These are phyloP conservation scores for Drosophila obscura DNA, from an alignment of 1,140 invertebrate genomes.

Conservation along the genomic window DNA sequence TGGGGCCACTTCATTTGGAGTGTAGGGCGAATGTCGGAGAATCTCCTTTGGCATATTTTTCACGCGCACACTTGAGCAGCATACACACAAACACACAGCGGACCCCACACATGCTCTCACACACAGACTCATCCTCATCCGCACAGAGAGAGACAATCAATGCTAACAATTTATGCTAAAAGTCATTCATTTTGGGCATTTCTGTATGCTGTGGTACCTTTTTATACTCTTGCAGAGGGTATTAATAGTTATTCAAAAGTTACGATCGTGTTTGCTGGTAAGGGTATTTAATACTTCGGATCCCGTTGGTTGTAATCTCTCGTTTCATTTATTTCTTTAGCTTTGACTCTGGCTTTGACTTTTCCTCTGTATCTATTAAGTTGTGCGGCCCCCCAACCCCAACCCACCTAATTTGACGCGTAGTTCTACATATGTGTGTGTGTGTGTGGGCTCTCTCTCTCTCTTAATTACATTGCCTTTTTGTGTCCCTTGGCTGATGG, in stretches of 20 bases:
- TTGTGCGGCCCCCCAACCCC: constrained; percentile 55
- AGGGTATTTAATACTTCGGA: too few species aligned
- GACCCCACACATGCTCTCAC: constrained; percentile 1
- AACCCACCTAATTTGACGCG: constrained; percentile 57
- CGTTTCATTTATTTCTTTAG: constrained; percentile 20
- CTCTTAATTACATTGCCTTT: constrained; percentile 73
- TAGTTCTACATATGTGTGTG: constrained; percentile 53
- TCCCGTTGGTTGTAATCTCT: too few species aligned
- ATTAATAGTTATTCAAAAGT: too few species aligned
- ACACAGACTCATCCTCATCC: background rate
- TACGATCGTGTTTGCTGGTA: too few species aligned
- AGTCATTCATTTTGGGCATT: constrained; percentile 58
- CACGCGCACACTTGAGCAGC: constrained; percentile 36
- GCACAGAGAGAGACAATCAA: constrained; percentile 56
- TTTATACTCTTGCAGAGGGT: background rate
- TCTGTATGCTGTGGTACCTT: constrained; percentile 35
- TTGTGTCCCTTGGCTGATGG: constrained; percentile 40
- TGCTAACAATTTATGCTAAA: constrained; percentile 66
- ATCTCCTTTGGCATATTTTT: constrained; percentile 61
- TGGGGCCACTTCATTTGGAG: constrained; percentile 63
- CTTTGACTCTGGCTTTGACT: constrained; percentile 31
- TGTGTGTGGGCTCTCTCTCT: constrained; percentile 33
- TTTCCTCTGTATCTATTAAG: constrained; percentile 63
- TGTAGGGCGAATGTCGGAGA: constrained; percentile 1
- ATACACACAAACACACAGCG: background rate